Percentiles rank a stretch among this genome's conserved stretches.
Evolutionary conservation across 2,113 vertebrate genomes (phyloP).

Genomic region (Petromus typicus): DNA sequence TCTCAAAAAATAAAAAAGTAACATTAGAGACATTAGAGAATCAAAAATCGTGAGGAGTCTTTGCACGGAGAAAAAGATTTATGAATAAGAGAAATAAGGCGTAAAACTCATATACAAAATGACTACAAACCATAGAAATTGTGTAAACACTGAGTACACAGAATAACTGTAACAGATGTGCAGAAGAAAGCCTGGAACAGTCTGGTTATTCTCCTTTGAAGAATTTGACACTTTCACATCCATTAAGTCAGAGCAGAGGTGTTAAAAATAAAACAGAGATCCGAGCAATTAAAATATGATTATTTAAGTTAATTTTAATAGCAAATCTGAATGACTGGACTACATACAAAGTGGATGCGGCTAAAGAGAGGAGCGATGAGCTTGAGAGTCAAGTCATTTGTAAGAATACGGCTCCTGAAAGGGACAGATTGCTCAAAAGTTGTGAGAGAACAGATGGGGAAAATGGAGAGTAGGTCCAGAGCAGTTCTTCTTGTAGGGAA

Average conservation of each 20-base stretch:
- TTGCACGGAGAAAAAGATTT: slow-evolving; percentile 13
- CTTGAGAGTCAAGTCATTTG: background rate
- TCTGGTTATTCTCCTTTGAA: background rate
- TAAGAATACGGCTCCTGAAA: background rate
- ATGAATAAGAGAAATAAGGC: background rate
- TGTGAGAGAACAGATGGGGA: background rate
- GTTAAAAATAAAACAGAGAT: slow-evolving; percentile 8
- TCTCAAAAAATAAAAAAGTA: no score
- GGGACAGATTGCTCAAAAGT: background rate
- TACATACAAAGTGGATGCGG: background rate
- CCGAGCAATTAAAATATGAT: slow-evolving; percentile 7
- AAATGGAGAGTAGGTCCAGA: background rate
- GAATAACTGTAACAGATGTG: background rate
- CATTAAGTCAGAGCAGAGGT: background rate
- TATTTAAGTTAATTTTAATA: slow-evolving; percentile 40
- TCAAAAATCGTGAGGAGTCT: slow-evolving; percentile 28
- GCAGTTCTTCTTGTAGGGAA: background rate
- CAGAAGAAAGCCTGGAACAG: background rate
- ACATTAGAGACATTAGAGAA: no score
- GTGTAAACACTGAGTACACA: background rate
- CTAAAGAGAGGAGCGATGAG: background rate
- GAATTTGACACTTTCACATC: background rate
- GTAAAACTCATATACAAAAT: background rate
- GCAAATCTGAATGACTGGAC: background rate
- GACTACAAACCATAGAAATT: background rate